A percentile compares a stretch with the other conserved stretches of the same genome.
These are phyloP conservation scores for Melanotus villosus DNA, from an alignment of 2,888 invertebrate species.

Conservation along the genomic window DNA sequence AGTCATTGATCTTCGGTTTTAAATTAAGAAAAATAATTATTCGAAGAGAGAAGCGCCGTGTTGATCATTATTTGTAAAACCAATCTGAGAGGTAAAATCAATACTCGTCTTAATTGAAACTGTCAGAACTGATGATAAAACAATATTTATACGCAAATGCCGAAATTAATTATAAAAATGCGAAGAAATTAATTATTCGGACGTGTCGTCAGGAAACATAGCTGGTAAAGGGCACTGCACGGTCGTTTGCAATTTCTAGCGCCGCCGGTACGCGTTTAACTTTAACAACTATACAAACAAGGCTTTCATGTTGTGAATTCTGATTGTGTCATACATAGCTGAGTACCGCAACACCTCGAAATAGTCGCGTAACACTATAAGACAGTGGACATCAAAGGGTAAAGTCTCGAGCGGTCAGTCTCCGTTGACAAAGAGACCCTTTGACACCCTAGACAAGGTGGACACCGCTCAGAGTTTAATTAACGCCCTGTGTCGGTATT, in stretches of 20 bases:
- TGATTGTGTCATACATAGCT: constrained; percentile 64
- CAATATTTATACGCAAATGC: constrained; percentile 46
- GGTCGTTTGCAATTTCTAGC: constrained; percentile 38
- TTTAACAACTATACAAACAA: constrained; percentile 47
- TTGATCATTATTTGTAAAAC: constrained; percentile 42
- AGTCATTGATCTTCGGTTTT: constrained; percentile 46
- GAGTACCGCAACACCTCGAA: constrained; percentile 68
- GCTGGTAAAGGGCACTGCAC: constrained; percentile 23
- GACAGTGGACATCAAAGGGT: constrained; percentile 67
- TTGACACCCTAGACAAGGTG: constrained; percentile 67
- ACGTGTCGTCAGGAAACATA: constrained; percentile 28
- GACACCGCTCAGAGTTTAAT: constrained; percentile 64
- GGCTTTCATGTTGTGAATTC: constrained; percentile 50
- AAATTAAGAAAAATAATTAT: constrained; percentile 41
- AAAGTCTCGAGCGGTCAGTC: constrained; percentile 65
- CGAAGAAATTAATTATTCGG: constrained; percentile 42
- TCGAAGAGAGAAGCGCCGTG: constrained; percentile 30
- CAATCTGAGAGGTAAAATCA: constrained; percentile 45
- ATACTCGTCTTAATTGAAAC: constrained; percentile 47
- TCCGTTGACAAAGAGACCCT: constrained; percentile 65
- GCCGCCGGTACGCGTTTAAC: constrained; percentile 41
- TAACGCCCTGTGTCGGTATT: constrained; percentile 65
- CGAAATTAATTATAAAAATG: constrained; percentile 47
- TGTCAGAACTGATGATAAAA: constrained; percentile 46
- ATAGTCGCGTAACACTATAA: constrained; percentile 67